Evolutionary conservation across 2,888 invertebrate species (phyloP).

Genomic region (Sarcophaga subvicina): DNA sequence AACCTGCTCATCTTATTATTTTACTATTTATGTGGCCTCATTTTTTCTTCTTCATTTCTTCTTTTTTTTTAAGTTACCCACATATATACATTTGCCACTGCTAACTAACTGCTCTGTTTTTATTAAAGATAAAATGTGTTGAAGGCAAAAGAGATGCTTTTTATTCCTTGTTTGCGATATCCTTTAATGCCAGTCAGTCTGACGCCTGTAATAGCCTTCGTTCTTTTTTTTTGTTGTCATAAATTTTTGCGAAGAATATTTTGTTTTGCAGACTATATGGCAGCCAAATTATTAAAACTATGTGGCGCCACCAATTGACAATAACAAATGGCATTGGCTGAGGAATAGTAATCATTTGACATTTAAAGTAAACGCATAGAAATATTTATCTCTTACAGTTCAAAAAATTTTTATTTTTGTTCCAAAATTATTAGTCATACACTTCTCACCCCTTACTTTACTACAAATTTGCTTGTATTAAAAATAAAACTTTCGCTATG

Average conservation of each 20-base stretch:
- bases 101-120: background rate
- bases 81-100: slow-evolving; percentile 40
- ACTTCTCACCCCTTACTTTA: background rate
- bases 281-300: slow-evolving; percentile 77
- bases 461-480: background rate
- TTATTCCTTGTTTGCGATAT: slow-evolving; percentile 31
- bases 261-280: slow-evolving; percentile 76
- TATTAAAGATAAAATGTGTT: slow-evolving; percentile 4
- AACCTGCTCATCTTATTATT: slow-evolving; percentile 58
- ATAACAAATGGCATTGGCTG: slow-evolving; percentile 50
- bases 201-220: slow-evolving; percentile 73
- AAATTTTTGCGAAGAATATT: slow-evolving; percentile 35
- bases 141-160: slow-evolving; percentile 29
- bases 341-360: slow-evolving; percentile 39
- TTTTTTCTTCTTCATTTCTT: slow-evolving; percentile 30
- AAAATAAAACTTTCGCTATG: too few relatives aligned
- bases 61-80: background rate
- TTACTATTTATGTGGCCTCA: slow-evolving; percentile 65
- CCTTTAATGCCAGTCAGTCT: slow-evolving; percentile 74
- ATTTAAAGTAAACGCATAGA: background rate
- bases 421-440: background rate
- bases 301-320: slow-evolving; percentile 75
- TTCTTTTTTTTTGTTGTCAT: slow-evolving; percentile 31
- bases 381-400: background rate
- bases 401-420: too few relatives aligned